Evolutionary conservation across 1,140 invertebrate genomes (phyloP), one percentile per base, ranked within the genome.

Genomic region (Brachionus sp.): DNA sequence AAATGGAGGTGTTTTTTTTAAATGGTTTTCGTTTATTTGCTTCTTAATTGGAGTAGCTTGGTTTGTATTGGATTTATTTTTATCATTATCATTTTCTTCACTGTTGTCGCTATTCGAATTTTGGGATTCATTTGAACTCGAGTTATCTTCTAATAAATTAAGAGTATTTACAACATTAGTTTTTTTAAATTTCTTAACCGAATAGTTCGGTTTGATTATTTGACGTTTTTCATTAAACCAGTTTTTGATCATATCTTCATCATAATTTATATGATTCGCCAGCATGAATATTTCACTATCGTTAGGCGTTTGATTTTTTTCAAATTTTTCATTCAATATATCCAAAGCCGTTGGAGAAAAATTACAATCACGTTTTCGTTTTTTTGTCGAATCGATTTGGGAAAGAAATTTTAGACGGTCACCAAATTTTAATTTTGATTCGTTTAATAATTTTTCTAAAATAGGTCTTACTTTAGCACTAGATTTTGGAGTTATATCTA

Each of bases 251-350:
- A 80, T 42, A 0, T 80, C 62, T 25, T 39, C 35, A 10, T 80
- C 77, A 23, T 80, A 80, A 44, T 80, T 80, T 23, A 80, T 57
- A 6, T 66, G 50, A 25, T 80, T 80, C 4, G 77, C 33, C 3
- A 80, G 19, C 12, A 39, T 13, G 4, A 16, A 42, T 23, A 80
- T 33, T n/a, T 80, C 77, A 25, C 12, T 62, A 16, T 66, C 77
- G 10, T 66, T 80, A 12, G 77, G 77, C 29, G 29, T 5, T 5
- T 23, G 29, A 80, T 80, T 80, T 62, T 66, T 57, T 3, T 42
- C 35, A 6, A 62, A 80, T 13, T 33, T 42, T 62, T 80, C 50
- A n/a, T 80, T 80, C 42, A 80, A 39, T 10, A 23, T 19, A 13
- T 62, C 19, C 13, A 80, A 80, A 19, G 77, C 33, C 7, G 2